phyloP scores from a whole-genome alignment of 2,113 vertebrate species.

The Labeo catla region DNA sequence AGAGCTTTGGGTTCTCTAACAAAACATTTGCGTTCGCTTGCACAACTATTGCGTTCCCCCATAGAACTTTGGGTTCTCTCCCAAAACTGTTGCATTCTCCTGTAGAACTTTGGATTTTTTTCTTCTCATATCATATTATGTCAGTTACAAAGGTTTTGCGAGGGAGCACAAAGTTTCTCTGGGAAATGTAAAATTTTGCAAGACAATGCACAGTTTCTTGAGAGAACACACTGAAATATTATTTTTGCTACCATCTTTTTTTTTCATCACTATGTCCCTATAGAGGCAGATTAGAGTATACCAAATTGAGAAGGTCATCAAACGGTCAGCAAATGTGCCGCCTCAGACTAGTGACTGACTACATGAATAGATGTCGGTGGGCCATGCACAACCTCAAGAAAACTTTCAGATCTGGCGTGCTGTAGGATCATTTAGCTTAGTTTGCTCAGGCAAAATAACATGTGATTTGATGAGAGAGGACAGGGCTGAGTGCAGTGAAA shows the following conservation, averaged over 20 bases:
- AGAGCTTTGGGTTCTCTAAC: too few relatives aligned
- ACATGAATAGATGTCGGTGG: not conserved
- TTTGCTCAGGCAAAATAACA: not conserved
- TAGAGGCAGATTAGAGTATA: not conserved
- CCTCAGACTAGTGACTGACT: not conserved
- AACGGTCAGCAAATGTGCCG: not conserved
- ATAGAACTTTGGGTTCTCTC: not conserved
- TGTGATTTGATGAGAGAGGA: slow-evolving; percentile 17
- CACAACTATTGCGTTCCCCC: not conserved
- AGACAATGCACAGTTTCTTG: too few relatives aligned
- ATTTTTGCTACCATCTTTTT: not conserved
- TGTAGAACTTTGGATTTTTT: not conserved
- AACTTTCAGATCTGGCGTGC: not conserved
- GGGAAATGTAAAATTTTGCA: not conserved
- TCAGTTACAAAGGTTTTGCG: not conserved
- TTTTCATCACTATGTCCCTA: not conserved
- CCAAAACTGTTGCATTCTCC: too few relatives aligned
- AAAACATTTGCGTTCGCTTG: too few relatives aligned
- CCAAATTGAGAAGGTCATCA: slow-evolving; percentile 1
- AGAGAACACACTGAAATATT: not conserved
- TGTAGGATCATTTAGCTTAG: slow-evolving; percentile 14
- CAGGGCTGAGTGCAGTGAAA: slow-evolving; percentile 6
- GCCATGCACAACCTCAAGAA: not conserved
- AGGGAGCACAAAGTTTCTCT: not conserved
- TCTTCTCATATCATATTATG: not conserved